phyloP scores from a whole-genome alignment of 2,113 vertebrate genomes.

The Hydropotes inermis region DNA sequence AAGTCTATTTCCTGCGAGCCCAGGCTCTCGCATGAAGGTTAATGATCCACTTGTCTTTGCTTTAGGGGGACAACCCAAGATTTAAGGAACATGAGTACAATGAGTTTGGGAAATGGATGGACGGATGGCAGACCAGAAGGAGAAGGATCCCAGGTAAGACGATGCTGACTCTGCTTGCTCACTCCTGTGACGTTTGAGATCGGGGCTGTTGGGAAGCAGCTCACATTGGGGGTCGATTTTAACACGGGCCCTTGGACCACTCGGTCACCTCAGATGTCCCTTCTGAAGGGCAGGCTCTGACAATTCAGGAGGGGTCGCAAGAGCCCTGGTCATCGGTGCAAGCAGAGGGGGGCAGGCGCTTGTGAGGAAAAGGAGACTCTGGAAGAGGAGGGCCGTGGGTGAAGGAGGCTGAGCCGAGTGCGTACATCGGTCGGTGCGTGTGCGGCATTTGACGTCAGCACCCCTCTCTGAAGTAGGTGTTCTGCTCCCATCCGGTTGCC shows the following conservation, averaged over 20 bases:
- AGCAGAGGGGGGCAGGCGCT: accelerated
- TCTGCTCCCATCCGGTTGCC: accelerated
- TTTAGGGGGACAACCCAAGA: conserved; percentile 76
- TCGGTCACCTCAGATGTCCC: accelerated
- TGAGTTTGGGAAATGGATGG: conserved; percentile 86
- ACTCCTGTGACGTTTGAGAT: accelerated
- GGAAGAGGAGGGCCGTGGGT: not conserved
- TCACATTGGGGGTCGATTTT: accelerated
- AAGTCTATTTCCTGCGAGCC: accelerated
- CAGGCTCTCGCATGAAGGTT: too few relatives aligned
- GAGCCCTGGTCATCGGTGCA: accelerated
- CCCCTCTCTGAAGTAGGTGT: accelerated
- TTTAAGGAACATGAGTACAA: conserved; percentile 81
- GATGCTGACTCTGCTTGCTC: accelerated
- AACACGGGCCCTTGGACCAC: accelerated
- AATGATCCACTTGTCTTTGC: accelerated
- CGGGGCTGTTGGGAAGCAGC: not conserved
- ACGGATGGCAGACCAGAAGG: conserved; percentile 89
- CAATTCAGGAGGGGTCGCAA: accelerated
- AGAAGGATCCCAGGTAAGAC: conserved; percentile 82
- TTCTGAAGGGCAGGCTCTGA: not conserved
- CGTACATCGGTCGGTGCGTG: accelerated
- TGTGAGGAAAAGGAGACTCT: not conserved
- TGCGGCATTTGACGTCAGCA: accelerated
- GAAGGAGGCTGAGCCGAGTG: accelerated